Base-by-base conservation (phyloP, 2,113 vertebrate genomes). In the Cyprinodon brontotheroides region DNA sequence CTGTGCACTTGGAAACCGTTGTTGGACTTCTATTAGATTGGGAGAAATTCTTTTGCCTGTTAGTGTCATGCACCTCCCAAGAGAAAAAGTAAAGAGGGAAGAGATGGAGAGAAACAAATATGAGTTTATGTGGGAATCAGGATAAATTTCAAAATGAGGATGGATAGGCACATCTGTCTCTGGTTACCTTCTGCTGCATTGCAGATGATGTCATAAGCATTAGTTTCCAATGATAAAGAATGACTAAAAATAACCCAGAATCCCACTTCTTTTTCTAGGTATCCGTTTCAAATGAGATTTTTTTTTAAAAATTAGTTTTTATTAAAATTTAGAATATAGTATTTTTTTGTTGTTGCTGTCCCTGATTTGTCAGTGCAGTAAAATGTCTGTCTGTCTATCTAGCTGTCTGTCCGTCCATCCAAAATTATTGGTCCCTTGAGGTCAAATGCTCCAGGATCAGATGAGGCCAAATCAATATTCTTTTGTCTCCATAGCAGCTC, bases 1-100 rank as follows among this genome's bases (percentile, higher is more conserved):
- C 91, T 92, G 92, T 79, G 86, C 76, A 82, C 77, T 50, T 82
- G 75, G 60, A 84, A 72, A 80, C 61, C 76, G 69, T 29, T 11
- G 60, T 70, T 75, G 85, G 77, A 78, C 69, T 73, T 65, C 6
- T 43, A 66, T 72, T 64, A 86, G 75, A 86, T 81, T 69, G 50
- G 75, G 37, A 68, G 61, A 84, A 85, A 91, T 77, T 78, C 78
- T 90, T 74, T 89, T 87, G 86, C 81, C 89, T 67, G 71, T 89
- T 86, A 83, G 69, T 81, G 73, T 61, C 71, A 9, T 71, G 12
- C 20, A 64, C 47, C 77, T 86, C 87, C 83, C 53, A 47, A 43
- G 70, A 77, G 77, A 74, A 43, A 74, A 74, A 29, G 4, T 3
- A 48, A 63, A 61, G 57, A 11, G 39, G 38, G 45, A 43, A 48